These are phyloP conservation scores for Apoda limacodes DNA, from an alignment of 2,888 invertebrate species.

Conservation along the genomic window DNA sequence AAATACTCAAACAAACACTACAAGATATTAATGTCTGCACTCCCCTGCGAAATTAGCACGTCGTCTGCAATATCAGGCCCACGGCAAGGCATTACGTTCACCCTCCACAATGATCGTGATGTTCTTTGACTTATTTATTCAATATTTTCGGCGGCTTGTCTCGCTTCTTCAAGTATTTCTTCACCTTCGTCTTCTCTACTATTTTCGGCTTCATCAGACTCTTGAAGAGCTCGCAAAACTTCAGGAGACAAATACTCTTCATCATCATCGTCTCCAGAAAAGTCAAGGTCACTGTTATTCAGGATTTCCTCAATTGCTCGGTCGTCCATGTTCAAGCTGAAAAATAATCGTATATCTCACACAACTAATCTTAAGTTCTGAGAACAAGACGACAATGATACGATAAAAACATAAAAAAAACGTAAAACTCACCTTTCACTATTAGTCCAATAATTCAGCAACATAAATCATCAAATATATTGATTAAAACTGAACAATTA, in stretches of 20 bases:
- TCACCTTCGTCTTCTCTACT: slow-evolving; percentile 8
- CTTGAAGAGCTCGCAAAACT: slow-evolving; percentile 9
- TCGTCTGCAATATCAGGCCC: slow-evolving; percentile 16
- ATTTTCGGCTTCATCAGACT: slow-evolving; percentile 12
- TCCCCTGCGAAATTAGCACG: too few relatives aligned
- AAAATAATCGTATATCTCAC: too few relatives aligned
- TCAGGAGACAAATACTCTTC: slow-evolving; percentile 16
- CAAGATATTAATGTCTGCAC: slow-evolving; percentile 14
- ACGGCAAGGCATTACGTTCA: slow-evolving; percentile 14
- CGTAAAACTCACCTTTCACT: too few relatives aligned
- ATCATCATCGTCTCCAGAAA: slow-evolving; percentile 17
- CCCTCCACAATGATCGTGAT: slow-evolving; percentile 14
- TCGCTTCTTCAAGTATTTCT: not conserved
- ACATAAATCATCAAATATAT: too few relatives aligned
- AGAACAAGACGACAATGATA: too few relatives aligned
- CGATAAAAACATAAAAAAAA: too few relatives aligned
- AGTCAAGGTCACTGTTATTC: slow-evolving; percentile 10
- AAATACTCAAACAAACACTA: too few relatives aligned
- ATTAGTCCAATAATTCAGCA: too few relatives aligned
- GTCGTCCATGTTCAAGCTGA: slow-evolving; percentile 8
- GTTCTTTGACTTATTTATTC: slow-evolving; percentile 5
- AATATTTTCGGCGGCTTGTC: too few relatives aligned
- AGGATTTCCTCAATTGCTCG: slow-evolving; percentile 7
- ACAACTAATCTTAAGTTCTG: too few relatives aligned
- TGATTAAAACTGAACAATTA: too few relatives aligned